Evolutionary conservation across 2,888 invertebrate genomes (phyloP), one percentile per base, ranked within the genome.

Genomic region (Elegia similella): DNA sequence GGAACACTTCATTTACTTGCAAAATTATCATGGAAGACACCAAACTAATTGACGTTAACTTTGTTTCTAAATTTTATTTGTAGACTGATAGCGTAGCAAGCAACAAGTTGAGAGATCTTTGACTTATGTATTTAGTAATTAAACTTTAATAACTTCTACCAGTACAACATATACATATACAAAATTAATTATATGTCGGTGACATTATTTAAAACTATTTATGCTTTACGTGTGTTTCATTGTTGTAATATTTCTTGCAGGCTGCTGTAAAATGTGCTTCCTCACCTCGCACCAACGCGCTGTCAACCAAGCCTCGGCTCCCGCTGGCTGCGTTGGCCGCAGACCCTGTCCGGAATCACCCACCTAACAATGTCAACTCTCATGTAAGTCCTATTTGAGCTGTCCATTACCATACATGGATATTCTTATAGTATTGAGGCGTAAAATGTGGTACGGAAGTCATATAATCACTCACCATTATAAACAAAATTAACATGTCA

Each of bases 181-280:
- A n/a, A n/a, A n/a, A n/a, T 23, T 5, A 5, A 23, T 23, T 23
- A 23, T 23, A 3, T 5, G 23, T 23, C 23, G 5, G 23, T 23
- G 23, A 23, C 23, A 23, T 23, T n/a, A n/a, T n/a, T n/a, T n/a
- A n/a, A 5, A 23, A 23, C 5, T 23, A 5, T 23, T 23, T 23
- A 2, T 23, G 23, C 23, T 23, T 23, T 23, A 23, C 23, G 3
- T 34, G n/a, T 42, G 13, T 42, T 12, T 38, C 3, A 38, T 12
- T 38, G 38, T 6, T 38, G 1, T 44, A 17, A 60, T 64, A 15
- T 70, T 75, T 72, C 72, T 64, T 48, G 42, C 86, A 91, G 91
- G 88, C 90, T 82, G 89, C 89, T 75, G 88, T 91, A 68, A 91
- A 91, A 87, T 88, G 88, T 78, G 91, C 83, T 80, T 85, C 91